Evolutionary conservation across 2,797 vertebrate species (phyloP), one percentile per base, ranked within the genome.

Genomic region (Anguilla marmorata): DNA sequence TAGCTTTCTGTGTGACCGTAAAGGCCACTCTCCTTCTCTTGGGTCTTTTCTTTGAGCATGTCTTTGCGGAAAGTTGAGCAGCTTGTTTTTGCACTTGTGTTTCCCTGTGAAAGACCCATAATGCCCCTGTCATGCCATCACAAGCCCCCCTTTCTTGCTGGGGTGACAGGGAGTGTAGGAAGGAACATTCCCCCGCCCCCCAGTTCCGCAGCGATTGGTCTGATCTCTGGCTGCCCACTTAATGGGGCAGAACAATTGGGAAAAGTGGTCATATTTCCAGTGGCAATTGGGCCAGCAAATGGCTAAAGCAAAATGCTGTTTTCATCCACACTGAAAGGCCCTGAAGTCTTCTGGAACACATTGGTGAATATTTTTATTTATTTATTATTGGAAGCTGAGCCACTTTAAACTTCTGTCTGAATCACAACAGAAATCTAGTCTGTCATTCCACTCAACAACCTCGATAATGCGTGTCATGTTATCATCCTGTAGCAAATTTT

Each of bases 211-310:
- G 41, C 79, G 14, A 82, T 82, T 7, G 24, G 4, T 82, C 41
- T 50, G 79, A 82, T 82, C 41, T 82, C 79, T n/a, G 45, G n/a
- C 41, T n/a, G 45, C 45, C 0, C 41, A n/a, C 21, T n/a, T 48
- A 82, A 82, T 82, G 45, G 79, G 79, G 79, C 41, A 48, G 41
- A n/a, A 80, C 19, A n/a, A 80, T 48, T 50, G 79, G 45, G 79
- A 48, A 66, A 80, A 48, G 79, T 82, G 79, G 41, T 82, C 45
- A 82, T 24, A 82, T 50, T 50, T 82, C 45, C 79, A 24, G 79
- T 50, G 79, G 79, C 24, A 82, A 50, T 82, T 30, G 19, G 41
- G 41, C 76, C 76, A 30, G 76, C 8, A 80, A 80, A 80, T 45
- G 37, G 76, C 41, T n/a, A 1, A 80, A 45, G 76, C 79, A 50